phyloP scores from a whole-genome alignment of 2,797 vertebrate species.

The Phoxinus dragarum region DNA sequence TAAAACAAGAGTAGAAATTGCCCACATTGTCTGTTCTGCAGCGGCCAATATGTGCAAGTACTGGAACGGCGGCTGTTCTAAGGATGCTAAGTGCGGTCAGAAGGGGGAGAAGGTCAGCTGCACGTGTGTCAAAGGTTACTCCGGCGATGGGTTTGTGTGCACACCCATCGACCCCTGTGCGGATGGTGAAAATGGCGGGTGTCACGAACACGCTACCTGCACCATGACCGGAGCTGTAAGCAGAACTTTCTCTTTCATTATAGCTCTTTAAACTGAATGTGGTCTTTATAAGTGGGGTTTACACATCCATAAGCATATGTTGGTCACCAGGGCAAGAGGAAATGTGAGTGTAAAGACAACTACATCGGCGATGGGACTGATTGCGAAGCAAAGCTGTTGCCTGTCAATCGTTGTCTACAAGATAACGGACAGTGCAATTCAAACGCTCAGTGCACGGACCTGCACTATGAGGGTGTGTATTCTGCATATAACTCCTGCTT shows the following conservation, averaged over 20 bases:
- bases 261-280: not conserved
- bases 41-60: constrained; percentile 84
- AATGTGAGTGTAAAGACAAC: constrained; percentile 85
- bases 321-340: constrained; percentile 81
- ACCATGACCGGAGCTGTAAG: constrained; percentile 88
- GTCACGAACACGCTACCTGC: constrained; percentile 90
- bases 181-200: constrained; percentile 84
- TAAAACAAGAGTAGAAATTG: not conserved
- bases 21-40: constrained; percentile 59
- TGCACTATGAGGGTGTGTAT: constrained; percentile 88
- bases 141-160: constrained; percentile 87
- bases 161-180: constrained; percentile 83
- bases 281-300: not conserved
- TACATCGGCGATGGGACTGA: constrained; percentile 87
- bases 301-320: not conserved
- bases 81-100: constrained; percentile 83
- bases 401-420: constrained; percentile 88
- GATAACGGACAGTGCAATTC: constrained; percentile 88
- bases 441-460: constrained; percentile 84
- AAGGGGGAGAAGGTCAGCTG: constrained; percentile 82
- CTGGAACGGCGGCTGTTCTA: constrained; percentile 89
- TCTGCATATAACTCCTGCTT: not conserved
- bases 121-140: constrained; percentile 81
- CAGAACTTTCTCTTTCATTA: not conserved
- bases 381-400: constrained; percentile 82